These are phyloP conservation scores for Alauda arvensis DNA, from an alignment of 2,797 vertebrate species.

Conservation along the genomic window DNA sequence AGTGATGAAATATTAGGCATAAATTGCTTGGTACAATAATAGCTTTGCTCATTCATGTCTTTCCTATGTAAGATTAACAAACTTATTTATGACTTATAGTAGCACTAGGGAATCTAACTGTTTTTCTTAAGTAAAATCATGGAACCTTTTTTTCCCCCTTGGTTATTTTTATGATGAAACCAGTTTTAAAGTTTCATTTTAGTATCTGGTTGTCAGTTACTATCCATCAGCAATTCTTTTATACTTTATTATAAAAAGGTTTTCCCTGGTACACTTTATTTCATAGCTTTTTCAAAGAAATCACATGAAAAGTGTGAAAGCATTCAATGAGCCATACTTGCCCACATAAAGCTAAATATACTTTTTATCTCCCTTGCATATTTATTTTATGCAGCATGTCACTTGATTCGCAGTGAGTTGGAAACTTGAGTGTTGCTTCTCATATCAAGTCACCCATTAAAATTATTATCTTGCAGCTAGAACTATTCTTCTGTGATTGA, in stretches of 20 bases:
- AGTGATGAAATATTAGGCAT: neutral
- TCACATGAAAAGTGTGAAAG: conserved; percentile 24
- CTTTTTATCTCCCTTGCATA: neutral
- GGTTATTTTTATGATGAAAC: conserved; percentile 1
- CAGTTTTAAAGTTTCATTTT: conserved; percentile 29
- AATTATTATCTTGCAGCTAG: neutral
- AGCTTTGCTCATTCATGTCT: neutral
- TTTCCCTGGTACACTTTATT: conserved; percentile 18
- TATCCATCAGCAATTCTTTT: conserved; percentile 48
- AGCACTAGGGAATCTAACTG: neutral
- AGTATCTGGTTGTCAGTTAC: conserved; percentile 31
- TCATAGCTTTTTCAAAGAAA: conserved; percentile 31
- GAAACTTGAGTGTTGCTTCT: neutral
- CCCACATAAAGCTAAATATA: conserved; percentile 17
- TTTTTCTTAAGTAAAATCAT: neutral
- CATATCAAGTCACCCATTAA: neutral
- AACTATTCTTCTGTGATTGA: neutral
- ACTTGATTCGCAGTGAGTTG: neutral
- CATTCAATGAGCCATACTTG: conserved; percentile 18
- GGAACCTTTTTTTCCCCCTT: neutral
- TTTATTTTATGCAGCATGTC: conserved; percentile 6
- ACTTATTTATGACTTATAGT: neutral
- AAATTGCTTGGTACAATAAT: neutral
- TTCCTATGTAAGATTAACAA: conserved; percentile 4
- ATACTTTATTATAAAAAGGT: neutral